Conservation (phyloP, 2,113 vertebrate species). For the Microcebus ravelobensis region DNA sequence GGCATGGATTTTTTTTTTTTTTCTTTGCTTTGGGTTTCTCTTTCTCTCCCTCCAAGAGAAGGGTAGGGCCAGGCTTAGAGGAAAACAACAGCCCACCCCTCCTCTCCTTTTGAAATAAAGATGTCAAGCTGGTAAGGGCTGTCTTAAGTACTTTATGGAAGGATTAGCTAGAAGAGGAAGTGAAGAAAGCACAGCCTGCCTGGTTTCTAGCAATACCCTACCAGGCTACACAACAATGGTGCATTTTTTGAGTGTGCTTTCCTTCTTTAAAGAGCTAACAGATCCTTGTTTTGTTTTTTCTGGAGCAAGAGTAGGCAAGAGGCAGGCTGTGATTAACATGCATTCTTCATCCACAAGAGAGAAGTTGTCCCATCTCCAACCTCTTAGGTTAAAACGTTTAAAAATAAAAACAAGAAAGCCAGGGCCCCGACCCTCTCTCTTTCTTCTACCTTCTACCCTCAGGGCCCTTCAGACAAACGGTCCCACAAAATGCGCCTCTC, state of each 20-base stretch:
- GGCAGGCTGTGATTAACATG: constrained; percentile 59
- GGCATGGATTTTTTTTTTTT: neutral
- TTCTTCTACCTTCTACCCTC: neutral
- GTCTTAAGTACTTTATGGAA: constrained; percentile 67
- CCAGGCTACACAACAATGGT: constrained; percentile 56
- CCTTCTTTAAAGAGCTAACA: constrained; percentile 59
- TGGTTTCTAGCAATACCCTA: constrained; percentile 45
- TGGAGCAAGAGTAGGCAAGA: constrained; percentile 54
- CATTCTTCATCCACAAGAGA: constrained; percentile 52
- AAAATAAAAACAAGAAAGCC: constrained; percentile 26
- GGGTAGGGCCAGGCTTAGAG: constrained; percentile 34
- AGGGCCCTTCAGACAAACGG: neutral
- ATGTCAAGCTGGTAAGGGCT: constrained; percentile 65
- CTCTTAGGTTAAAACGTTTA: constrained; percentile 57
- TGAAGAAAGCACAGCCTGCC: constrained; percentile 31
- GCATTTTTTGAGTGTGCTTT: constrained; percentile 37
- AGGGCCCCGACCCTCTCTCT: neutral
- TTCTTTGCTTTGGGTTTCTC: constrained; percentile 23
- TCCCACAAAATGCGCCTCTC: neutral
- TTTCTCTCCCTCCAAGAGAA: constrained; percentile 41
- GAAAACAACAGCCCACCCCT: constrained; percentile 62
- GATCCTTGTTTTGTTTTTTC: constrained; percentile 64
- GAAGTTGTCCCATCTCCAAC: constrained; percentile 29
- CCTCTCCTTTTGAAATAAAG: constrained; percentile 72
- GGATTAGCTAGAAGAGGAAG: constrained; percentile 66